Evolutionary conservation across 2,888 invertebrate species (phyloP).

Genomic region (Pammene fasciana): DNA sequence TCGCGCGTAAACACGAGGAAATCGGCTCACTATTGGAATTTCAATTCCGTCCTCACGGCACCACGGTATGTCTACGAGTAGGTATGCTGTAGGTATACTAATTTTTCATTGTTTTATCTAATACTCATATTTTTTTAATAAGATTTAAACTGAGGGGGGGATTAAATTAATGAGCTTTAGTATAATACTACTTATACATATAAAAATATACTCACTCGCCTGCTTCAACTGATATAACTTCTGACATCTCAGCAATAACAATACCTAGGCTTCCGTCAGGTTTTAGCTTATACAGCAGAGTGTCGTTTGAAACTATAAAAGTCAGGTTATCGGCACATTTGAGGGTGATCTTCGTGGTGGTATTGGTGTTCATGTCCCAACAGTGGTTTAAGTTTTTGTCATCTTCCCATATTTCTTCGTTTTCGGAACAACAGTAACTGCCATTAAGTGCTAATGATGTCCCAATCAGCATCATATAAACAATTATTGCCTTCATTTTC

Average conservation of each 20-base stretch:
- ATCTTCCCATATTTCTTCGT: conserved; percentile 10
- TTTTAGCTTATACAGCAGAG: conserved; percentile 4
- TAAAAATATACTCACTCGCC: conserved; percentile 26
- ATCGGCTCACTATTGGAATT: too few species aligned
- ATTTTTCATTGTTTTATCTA: too few species aligned
- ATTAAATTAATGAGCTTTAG: too few species aligned
- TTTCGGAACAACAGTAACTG: conserved; percentile 14
- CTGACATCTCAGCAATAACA: conserved; percentile 11
- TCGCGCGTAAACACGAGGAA: too few species aligned
- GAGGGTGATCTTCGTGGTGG: conserved; percentile 44
- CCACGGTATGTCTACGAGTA: too few species aligned
- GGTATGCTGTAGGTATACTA: too few species aligned
- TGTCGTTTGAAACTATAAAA: neutral
- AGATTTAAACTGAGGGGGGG: too few species aligned
- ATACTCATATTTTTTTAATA: too few species aligned
- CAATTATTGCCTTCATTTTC: conserved; percentile 18
- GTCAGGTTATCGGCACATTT: conserved; percentile 44
- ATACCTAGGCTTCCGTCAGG: conserved; percentile 17
- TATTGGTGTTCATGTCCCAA: conserved; percentile 52
- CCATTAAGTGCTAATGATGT: neutral
- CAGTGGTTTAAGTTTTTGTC: conserved; percentile 46
- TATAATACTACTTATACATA: too few species aligned
- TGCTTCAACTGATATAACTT: conserved; percentile 1
- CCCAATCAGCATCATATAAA: neutral
- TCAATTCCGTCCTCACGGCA: too few species aligned